A percentile compares a stretch with the other conserved stretches of the same genome.
Evolutionary conservation across 2,113 vertebrate genomes (phyloP).

Genomic region (Centropristis striata): DNA sequence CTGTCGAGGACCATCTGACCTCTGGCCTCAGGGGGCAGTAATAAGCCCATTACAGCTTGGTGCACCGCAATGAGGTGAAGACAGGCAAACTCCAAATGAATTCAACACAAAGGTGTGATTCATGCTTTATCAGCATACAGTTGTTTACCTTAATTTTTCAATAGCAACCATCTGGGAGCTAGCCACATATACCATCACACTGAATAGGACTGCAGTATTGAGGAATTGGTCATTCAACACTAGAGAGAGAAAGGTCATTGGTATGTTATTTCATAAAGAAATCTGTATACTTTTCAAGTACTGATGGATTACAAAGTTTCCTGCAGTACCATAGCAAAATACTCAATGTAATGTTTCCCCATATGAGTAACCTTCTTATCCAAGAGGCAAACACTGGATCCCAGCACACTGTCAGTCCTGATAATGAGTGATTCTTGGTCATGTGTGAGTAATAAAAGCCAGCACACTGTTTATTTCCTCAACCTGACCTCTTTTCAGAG

Average conservation of each 20-base stretch:
- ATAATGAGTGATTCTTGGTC: slow-evolving; percentile 63
- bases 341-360: neutral
- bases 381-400: slow-evolving; percentile 6
- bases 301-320: neutral
- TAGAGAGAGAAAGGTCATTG: too few relatives aligned
- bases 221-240: neutral
- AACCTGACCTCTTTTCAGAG: slow-evolving; percentile 61
- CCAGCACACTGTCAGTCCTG: slow-evolving; percentile 31
- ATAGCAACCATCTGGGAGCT: neutral
- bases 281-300: too few relatives aligned
- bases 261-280: too few relatives aligned
- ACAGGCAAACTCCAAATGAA: neutral
- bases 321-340: neutral
- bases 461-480: slow-evolving; percentile 69
- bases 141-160: neutral
- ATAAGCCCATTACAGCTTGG: neutral
- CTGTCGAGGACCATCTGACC: too few relatives aligned
- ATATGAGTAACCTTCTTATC: slow-evolving; percentile 15
- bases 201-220: neutral
- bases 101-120: neutral
- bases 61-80: neutral
- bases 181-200: neutral
- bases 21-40: neutral
- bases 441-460: slow-evolving; percentile 71
- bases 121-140: neutral